These are phyloP conservation scores for Cercopithecus petaurista DNA, from an alignment of 2,797 vertebrate genomes.

Conservation along the genomic window DNA sequence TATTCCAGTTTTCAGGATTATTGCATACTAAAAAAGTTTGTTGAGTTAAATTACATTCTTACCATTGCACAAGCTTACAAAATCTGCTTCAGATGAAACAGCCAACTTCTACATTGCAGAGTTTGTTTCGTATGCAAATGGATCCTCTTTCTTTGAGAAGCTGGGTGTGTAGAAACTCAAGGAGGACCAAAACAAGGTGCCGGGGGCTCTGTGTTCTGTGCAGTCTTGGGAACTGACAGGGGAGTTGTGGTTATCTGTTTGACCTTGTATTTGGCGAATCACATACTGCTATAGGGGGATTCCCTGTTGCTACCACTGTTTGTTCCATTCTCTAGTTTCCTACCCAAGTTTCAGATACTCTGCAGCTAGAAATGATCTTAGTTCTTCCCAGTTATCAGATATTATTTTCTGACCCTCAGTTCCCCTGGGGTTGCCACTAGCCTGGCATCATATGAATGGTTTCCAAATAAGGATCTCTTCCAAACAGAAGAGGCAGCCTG, in stretches of 20 bases:
- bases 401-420: not conserved
- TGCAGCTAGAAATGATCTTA: not conserved
- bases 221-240: not conserved
- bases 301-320: not conserved
- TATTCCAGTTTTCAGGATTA: not conserved
- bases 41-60: not conserved
- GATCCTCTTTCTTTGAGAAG: not conserved
- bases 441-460: not conserved
- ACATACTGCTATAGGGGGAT: not conserved
- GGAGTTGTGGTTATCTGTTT: not conserved
- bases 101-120: not conserved
- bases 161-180: not conserved
- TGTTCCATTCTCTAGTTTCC: not conserved
- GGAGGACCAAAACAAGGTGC: not conserved
- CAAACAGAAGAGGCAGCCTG: not conserved
- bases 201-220: not conserved
- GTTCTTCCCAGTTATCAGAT: not conserved
- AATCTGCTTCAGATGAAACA: not conserved
- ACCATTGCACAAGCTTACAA: not conserved
- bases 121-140: not conserved
- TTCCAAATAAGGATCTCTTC: not conserved
- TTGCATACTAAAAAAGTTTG: not conserved
- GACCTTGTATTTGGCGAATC: not conserved
- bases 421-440: not conserved
- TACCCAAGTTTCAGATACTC: not conserved